Evolutionary conservation across 2,888 invertebrate species (phyloP), one percentile per base, ranked within the genome.

Genomic region (Cephalotes varians): DNA sequence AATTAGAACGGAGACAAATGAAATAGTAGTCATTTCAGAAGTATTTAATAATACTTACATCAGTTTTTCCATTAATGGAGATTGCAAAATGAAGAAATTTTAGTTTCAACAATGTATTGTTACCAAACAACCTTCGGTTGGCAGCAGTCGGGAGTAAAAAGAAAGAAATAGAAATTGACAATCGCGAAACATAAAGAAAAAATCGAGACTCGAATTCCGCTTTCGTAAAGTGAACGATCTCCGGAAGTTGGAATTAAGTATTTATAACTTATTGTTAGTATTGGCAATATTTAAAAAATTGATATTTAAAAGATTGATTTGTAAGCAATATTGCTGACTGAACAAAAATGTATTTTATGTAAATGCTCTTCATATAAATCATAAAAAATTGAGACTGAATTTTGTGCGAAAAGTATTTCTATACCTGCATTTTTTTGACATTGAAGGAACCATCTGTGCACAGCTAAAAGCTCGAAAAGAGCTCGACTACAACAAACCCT

Each of bases 171-270:
- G 0, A 15, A 40, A 67, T 2, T n/a, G n/a, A 40, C 7, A 54
- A 54, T 28, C 37, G 18, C 18, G 7, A 12, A 34, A 51, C 9
- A 58, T 56, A 7, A 69, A n/a, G 44, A 67, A 49, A 34, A n/a
- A 80, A 44, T 28, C 31, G 37, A 71, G 5, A 49, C 12, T 37
- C n/a, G 60, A 56, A 49, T 74, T 58, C 12, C 0, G 12, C 34
- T 81, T 74, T 21, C 44, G 64, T n/a, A 5, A 64, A 40, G 54
- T 15, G 10, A 60, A 74, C 21, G 10, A n/a, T 28, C 9, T 25
- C 73, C 77, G 58, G 64, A 88, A 84, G 71, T 40, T 56, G 40
- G 15, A 37, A n/a, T 25, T 65, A 28, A 37, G 12, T 18, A 40
- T 56, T 44, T n/a, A 72, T 12, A 56, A 34, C 0, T 51, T 51